Conservation (phyloP, 2,888 invertebrate genomes). For the Ochropleura leucogaster region DNA sequence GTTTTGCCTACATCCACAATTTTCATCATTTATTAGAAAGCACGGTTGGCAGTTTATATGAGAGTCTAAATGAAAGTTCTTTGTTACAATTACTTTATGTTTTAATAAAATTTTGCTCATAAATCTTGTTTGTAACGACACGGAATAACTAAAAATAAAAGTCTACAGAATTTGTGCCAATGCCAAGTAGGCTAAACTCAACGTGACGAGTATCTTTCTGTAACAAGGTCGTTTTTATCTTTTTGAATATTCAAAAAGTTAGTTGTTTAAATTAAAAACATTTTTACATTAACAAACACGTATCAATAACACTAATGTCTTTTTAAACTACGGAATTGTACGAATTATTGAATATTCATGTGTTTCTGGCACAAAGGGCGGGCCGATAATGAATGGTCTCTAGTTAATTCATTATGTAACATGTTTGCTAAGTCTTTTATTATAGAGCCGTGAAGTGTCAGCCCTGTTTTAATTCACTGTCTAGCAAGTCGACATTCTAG, state of each 20-base stretch:
- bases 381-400: constrained; percentile 46
- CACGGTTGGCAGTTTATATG: not conserved
- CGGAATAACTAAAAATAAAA: constrained; percentile 60
- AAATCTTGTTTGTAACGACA: constrained; percentile 39
- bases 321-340: constrained; percentile 28
- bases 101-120: constrained; percentile 28
- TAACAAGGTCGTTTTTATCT: constrained; percentile 48
- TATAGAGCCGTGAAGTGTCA: constrained; percentile 5
- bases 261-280: not conserved
- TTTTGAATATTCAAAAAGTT: constrained; percentile 24
- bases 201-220: constrained; percentile 65
- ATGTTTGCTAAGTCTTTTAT: constrained; percentile 10
- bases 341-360: constrained; percentile 19
- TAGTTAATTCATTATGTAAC: constrained; percentile 45
- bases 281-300: constrained; percentile 4
- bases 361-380: constrained; percentile 18
- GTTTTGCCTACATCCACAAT: constrained; percentile 28
- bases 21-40: constrained; percentile 15
- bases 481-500: not conserved
- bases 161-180: constrained; percentile 71
- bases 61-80: not conserved
- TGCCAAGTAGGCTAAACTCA: constrained; percentile 75
- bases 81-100: constrained; percentile 16
- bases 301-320: constrained; percentile 49
- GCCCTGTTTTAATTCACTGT: constrained; percentile 27